A percentile compares a stretch with the other conserved stretches of the same genome.
phyloP scores from a whole-genome alignment of 2,797 vertebrate species.

The Sciurus carolinensis region DNA sequence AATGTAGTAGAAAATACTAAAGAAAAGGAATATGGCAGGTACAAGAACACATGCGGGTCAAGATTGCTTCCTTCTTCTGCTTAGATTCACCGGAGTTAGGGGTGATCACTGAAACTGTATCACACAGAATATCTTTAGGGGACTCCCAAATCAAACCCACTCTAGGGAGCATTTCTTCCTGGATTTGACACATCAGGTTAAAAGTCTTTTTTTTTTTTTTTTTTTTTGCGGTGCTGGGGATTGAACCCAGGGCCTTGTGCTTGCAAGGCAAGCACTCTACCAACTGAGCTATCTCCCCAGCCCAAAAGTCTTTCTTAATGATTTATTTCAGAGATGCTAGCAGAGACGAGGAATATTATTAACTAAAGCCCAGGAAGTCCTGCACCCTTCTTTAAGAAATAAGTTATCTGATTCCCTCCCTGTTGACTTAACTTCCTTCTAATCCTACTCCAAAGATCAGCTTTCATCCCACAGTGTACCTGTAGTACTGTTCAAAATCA shows the following conservation, averaged over 20 bases:
- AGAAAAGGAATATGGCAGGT: neutral
- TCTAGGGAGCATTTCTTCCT: slow-evolving; percentile 1
- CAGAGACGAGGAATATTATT: neutral
- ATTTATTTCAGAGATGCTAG: slow-evolving; percentile 14
- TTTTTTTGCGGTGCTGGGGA: no score
- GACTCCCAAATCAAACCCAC: slow-evolving; percentile 21
- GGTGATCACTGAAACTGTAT: slow-evolving; percentile 27
- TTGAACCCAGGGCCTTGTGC: no score
- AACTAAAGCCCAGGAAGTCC: neutral
- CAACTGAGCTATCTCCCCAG: no score
- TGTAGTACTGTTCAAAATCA: slow-evolving; percentile 9
- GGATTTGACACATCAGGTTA: neutral
- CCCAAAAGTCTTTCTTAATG: slow-evolving; percentile 14
- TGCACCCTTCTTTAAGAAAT: neutral
- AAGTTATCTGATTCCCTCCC: neutral
- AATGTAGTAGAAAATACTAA: neutral
- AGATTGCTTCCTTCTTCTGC: slow-evolving; percentile 26
- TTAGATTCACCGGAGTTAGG: slow-evolving; percentile 17
- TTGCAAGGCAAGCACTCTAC: no score
- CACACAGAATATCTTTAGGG: slow-evolving; percentile 12
- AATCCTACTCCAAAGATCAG: neutral
- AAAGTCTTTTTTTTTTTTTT: neutral
- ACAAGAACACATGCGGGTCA: neutral
- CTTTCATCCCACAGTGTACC: neutral
- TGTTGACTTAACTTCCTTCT: neutral